Evolutionary conservation across 1,140 invertebrate genomes (phyloP), one percentile per base, ranked within the genome.

Genomic region (Mamestra configurata): DNA sequence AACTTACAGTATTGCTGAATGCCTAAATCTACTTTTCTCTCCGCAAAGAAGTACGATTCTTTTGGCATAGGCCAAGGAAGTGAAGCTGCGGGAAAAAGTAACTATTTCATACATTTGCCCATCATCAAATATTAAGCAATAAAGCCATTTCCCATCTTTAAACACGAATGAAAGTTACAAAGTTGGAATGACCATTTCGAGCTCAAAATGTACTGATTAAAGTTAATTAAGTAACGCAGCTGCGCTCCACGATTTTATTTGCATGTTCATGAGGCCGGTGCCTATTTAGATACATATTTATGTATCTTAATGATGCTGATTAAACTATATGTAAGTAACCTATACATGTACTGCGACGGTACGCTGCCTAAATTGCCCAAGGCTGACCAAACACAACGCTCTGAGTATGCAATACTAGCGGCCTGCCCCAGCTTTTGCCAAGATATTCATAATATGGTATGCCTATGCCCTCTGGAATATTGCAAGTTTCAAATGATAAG

Each of bases 241-340:
- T 27, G 4, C 2, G n/a, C 2, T 61, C 24, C 24, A 70, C 40
- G 40, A 70, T 49, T 49, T 27, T 70, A 27, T 70, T 49, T 46
- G 11, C 66, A 49, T 49, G 20, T 49, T 13, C 64, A 46, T 27
- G 13, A 24, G 10, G 13, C 1, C 7, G 18, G 10, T 5, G 13
- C 20, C 20, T 68, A 68, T 49, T 5, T 24, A 46, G 2, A 68
- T 40, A 68, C 10, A 46, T 27, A 22, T 70, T 27, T 27, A 27
- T 64, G 4, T 49, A 5, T n/a, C 22, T 22, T 70, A 70, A 70
- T 70, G 11, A 18, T 49, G 40, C 43, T 49, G 22, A 46, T 46
- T 70, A 70, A 46, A 43, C 37, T 68, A 46, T 43, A 22, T 40
- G n/a, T n/a, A n/a, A n/a, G 10, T 35, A 35, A 64, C 18, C 35